Evolutionary conservation across 2,113 vertebrate genomes (phyloP), one percentile per base, ranked within the genome.

Genomic region (Trogon surrucura): DNA sequence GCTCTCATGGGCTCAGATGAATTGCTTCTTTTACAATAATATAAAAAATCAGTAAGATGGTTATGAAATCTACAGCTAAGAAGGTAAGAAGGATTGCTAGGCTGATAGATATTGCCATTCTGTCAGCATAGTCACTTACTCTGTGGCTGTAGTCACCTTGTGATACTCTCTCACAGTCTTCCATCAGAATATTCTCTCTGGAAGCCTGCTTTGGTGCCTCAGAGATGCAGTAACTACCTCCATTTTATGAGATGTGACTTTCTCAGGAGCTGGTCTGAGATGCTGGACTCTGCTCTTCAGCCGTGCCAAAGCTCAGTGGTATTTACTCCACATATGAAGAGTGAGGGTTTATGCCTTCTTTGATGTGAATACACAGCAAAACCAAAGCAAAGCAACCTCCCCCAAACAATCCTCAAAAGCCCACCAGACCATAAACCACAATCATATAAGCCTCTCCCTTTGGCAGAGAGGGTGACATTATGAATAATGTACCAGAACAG

Each of bases 181-280:
- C 34, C 73, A 45, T 47, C 60, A 84, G 45, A 85, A 45, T 17
- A 70, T 32, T 22, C 21, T 45, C 22, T 73, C 50, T 44, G 15
- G 26, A 93, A 26, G 22, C 41, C 65, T 60, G 1, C 29, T 47
- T 47, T 23, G 27, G 7, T 38, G 15, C 15, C 29, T 64, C 1
- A 2, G 32, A 66, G 19, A 38, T 44, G 22, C 1, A 84, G 50
- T 5, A 84, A 23, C 12, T 89, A 38, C 11, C 5, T 57, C 16
- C 0, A 15, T 71, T 79, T 70, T 5, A 36, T 1, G 17, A 78
- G n/a, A 48, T 32, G 17, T 0, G 0, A 27, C 22, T 77, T 87
- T 34, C 16, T 73, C 30, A 66, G 56, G 6, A 56, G 26, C 41
- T 54, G 30, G 26, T 70, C 32, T 78, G 51, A 62, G 18, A 30